Base-by-base conservation (phyloP, 2,888 invertebrate species). In the Rugalucina vietnamica region DNA sequence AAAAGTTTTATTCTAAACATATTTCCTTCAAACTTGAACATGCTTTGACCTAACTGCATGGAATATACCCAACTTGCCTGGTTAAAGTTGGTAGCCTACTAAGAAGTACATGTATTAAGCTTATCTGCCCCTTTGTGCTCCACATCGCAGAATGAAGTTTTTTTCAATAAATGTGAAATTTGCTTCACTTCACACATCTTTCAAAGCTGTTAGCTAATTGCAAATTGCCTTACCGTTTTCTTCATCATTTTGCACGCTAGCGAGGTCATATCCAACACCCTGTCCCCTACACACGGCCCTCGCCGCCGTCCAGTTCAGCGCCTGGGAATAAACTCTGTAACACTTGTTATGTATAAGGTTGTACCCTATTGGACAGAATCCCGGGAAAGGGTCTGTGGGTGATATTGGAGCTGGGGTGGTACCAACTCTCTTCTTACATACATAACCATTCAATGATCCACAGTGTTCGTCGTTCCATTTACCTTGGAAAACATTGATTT, bases 391-490 rank as follows among this genome's bases (percentile, higher is more conserved):
- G 2, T 78, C 82, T 0, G 90, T 86, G 24, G 90, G 88, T 10
- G 81, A 76, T 8, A 88, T 82, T 0, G 88, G 86, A 10, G 86
- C 74, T 0, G 82, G 86, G 14, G 54, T 78, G 2, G 72, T 57
- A 2, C 89, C 87, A 10, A 81, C 57, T 1, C 54, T 71, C 34
- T 86, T 88, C 75, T 91, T 89, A 81, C 93, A 93, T 0, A 93
- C 82, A 78, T 89, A 93, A 0, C 91, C 92, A 32, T 85, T 79
- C 60, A 81, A 79, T 0, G 29, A 65, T 24, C 84, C 76, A 75
- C 93, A 93, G 76, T 92, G 91, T 0, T 76, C 83, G 80, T 93
- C 92, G 76, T 89, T 89, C 93, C 93, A 93, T 79, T 88, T 87
- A 0, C 92, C 93, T 93, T 73, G 12, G 27, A 32, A 0, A 70